Base-by-base conservation (phyloP, 2,113 vertebrate species). In the Leucosticte australis region DNA sequence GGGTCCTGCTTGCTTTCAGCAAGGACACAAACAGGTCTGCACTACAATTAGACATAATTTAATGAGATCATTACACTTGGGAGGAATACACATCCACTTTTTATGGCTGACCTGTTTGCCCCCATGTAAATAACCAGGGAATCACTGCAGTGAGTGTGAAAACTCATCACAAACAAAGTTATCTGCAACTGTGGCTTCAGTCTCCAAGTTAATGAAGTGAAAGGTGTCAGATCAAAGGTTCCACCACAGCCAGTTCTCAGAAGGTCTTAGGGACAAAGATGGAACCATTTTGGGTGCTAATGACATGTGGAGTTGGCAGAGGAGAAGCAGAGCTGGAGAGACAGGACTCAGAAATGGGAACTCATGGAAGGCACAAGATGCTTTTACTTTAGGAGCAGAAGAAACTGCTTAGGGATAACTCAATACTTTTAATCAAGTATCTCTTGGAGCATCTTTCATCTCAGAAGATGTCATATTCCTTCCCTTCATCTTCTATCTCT, bases 221-320 rank as follows among this genome's bases (percentile, higher is more conserved):
- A 94, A 87, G 81, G 71, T 89, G 89, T 14, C 89, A 63, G 69
- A 87, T 53, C 90, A 93, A 85, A 85, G 84, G 12, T 50, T 50
- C 56, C 55, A 50, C 23, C 3, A 1, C 7, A 35, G n/a, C 53
- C 52, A n/a, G 39, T 4, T 59, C 41, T 79, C 83, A 81, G 49
- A n/a, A 79, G 44, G 56, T 39, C 83, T 75, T 6, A 33, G 62
- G 83, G 28, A 71, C 24, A 76, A 83, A 44, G 49, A 67, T 67
- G 77, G 83, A 75, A 86, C 52, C 15, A 3, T 2, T 81, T 82
- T 18, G 56, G 73, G 60, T 75, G 79, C 35, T 69, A 77, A 74
- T 63, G 80, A 63, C 88, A 81, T 7, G 33, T 15, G 21, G 33
- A 70, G 71, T 16, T 92, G 86, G 60, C 47, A 93, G 46, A 91